A percentile compares a stretch with the other conserved stretches of the same genome.
Conservation (phyloP, 2,797 vertebrate genomes). For the Neosilurus mollespiculum region DNA sequence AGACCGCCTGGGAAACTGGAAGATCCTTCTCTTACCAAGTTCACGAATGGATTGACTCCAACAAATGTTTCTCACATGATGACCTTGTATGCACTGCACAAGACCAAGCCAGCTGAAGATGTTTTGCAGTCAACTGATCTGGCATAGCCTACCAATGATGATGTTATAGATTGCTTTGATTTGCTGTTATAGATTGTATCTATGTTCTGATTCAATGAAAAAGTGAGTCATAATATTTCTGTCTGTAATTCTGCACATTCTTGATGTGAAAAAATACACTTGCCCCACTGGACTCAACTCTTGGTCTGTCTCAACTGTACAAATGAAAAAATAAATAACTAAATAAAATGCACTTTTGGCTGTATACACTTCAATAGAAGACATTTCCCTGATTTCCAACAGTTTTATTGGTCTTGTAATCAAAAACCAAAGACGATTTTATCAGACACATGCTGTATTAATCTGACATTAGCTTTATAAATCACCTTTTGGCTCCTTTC, state of each 20-base stretch:
- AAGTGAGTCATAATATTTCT: neutral
- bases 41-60: too few species aligned
- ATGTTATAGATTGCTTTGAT: neutral
- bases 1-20: too few species aligned
- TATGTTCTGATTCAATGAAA: neutral
- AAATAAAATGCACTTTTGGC: neutral
- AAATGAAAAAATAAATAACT: neutral
- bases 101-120: too few species aligned
- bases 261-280: neutral
- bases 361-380: neutral
- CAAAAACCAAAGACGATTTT: constrained; percentile 29
- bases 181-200: neutral
- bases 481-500: constrained; percentile 19
- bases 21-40: too few species aligned
- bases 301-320: neutral
- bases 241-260: neutral
- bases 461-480: constrained; percentile 23
- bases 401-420: constrained; percentile 28
- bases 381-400: constrained; percentile 1
- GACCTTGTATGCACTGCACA: too few species aligned
- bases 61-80: too few species aligned
- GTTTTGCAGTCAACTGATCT: too few species aligned
- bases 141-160: too few species aligned
- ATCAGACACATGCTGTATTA: constrained; percentile 35
- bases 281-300: neutral